Base-by-base conservation (phyloP, 2,888 invertebrate genomes). In the Caenorhabditis imperialis region DNA sequence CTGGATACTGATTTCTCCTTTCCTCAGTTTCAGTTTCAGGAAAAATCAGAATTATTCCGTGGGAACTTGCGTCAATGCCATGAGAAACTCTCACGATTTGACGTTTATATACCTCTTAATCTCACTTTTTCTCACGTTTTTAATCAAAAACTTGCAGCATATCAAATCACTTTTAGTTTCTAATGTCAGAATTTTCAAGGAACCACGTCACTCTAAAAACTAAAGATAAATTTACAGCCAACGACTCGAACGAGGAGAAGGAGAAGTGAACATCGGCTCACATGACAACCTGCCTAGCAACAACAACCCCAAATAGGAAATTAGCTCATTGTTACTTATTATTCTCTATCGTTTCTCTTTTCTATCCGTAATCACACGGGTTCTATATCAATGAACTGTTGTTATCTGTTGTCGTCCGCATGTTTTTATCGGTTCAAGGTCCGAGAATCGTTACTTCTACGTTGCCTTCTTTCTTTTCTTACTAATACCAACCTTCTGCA, bases 211-310 rank as follows among this genome's bases (percentile, higher is more conserved):
- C n/a, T n/a, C n/a, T n/a, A n/a, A n/a, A n/a, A n/a, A n/a, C n/a
- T n/a, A n/a, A n/a, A n/a, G n/a, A n/a, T n/a, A n/a, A n/a, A n/a
- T 40, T 53, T 58, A 12, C 37, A 69, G 60, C 58, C 1, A 67
- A 67, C 51, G 67, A 67, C 51, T 42, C 57, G 14, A 60, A 53
- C 8, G 69, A 60, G 12, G 60, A 60, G 16, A 69, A 69, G 33
- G 33, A 37, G 33, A 12, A 45, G 16, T 50, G 27, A 3, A 57
- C 58, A 22, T 58, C 37, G 57, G n/a, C n/a, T n/a, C n/a, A 37
- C n/a, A 40, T 12, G 22, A n/a, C 51, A 20, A 10, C 25, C 6
- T 54, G 27, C 40, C 22, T 20, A 38, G 35, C 51, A 7, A 12
- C 50, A 18, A 65, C 23, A 35, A 42, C 12, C 12, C 18, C 10